Conservation (phyloP, 2,113 vertebrate genomes). For the Gobius niger region DNA sequence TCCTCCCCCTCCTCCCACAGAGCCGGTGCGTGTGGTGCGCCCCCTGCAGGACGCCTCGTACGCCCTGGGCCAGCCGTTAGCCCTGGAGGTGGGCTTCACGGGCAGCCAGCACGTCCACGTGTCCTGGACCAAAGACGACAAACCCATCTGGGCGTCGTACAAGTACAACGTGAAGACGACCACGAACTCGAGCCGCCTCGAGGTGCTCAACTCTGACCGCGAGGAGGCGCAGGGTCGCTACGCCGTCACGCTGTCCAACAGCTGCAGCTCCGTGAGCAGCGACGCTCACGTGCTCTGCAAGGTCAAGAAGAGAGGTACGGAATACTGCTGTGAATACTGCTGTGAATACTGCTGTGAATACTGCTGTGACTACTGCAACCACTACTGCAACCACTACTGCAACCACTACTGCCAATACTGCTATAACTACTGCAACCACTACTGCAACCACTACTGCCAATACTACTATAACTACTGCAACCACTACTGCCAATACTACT, state of each 20-base stretch:
- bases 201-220: constrained; percentile 78
- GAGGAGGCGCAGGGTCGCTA: constrained; percentile 80
- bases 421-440: no score
- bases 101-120: constrained; percentile 82
- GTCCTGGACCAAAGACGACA: constrained; percentile 84
- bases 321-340: neutral
- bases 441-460: no score
- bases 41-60: constrained; percentile 71
- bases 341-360: neutral
- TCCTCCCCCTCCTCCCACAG: constrained; percentile 22
- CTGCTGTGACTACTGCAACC: no score
- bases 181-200: constrained; percentile 78
- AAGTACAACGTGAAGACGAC: constrained; percentile 66
- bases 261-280: constrained; percentile 81
- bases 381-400: no score
- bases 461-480: no score
- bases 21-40: constrained; percentile 37
- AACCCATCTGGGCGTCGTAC: constrained; percentile 79
- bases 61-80: constrained; percentile 33
- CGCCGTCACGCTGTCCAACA: constrained; percentile 83
- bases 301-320: neutral
- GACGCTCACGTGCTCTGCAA: constrained; percentile 74
- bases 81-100: constrained; percentile 54
- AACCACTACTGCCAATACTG: no score
- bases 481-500: no score